Conservation (phyloP, 1,140 invertebrate genomes). For the Nixonia krombeini region DNA sequence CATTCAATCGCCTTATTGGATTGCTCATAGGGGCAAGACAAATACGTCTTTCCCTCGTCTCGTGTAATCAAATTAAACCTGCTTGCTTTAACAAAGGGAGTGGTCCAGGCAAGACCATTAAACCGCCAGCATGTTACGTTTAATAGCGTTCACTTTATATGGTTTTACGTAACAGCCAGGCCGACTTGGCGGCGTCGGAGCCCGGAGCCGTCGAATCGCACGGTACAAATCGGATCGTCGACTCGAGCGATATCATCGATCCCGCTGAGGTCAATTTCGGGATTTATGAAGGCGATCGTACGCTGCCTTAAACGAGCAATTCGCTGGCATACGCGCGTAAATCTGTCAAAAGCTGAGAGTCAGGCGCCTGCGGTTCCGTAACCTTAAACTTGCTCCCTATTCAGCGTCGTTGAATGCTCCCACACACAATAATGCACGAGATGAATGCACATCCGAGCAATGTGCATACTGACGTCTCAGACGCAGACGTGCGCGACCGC, state of each 20-base stretch:
- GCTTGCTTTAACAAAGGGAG: conserved; percentile 1
- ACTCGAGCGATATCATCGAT: neutral
- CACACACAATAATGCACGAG: conserved; percentile 45
- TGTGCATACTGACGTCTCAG: conserved; percentile 8
- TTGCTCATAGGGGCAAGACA: neutral
- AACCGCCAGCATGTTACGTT: neutral
- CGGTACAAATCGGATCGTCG: neutral
- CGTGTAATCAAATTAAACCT: conserved; percentile 3
- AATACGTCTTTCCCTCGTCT: neutral
- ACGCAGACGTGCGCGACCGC: neutral
- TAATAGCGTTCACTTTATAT: neutral
- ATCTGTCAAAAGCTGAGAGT: conserved; percentile 43
- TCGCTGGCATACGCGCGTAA: conserved; percentile 41
- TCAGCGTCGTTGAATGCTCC: conserved; percentile 45
- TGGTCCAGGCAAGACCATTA: neutral
- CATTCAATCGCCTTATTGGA: neutral
- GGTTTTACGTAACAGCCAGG: neutral
- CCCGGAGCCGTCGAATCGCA: neutral
- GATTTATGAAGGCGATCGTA: conserved; percentile 1
- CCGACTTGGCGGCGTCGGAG: neutral
- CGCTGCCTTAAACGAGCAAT: conserved; percentile 7
- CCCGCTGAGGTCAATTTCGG: neutral
- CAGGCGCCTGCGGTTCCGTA: conserved; percentile 26
- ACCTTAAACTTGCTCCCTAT: conserved; percentile 58
- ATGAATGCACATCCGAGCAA: conserved; percentile 47